Conservation (phyloP, 2,797 vertebrate species). For the Myotis vivesi region DNA sequence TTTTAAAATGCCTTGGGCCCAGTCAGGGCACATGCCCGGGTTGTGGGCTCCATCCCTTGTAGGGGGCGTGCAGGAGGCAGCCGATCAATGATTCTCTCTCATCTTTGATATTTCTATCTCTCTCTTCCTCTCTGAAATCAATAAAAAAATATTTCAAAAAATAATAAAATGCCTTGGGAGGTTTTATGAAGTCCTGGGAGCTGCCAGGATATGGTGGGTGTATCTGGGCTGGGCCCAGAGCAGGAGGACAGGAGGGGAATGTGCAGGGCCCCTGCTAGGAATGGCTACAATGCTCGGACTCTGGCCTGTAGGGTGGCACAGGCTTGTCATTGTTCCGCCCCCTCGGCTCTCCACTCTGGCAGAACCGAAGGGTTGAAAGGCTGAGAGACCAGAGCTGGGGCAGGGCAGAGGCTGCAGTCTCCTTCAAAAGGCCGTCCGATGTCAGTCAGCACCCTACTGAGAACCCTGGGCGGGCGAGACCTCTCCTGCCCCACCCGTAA, state of each 20-base stretch:
- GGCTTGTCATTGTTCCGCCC: slow-evolving; percentile 60
- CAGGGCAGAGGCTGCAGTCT: neutral
- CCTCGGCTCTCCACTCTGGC: neutral
- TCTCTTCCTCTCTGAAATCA: too few species aligned
- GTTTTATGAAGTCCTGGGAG: neutral
- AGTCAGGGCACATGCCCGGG: too few species aligned
- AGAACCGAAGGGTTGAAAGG: neutral
- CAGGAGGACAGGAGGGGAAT: slow-evolving; percentile 49
- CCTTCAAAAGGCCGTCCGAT: neutral
- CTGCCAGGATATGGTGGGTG: neutral
- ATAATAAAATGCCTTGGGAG: neutral
- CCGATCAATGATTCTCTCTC: too few species aligned
- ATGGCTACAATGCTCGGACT: slow-evolving; percentile 62
- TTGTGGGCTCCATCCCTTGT: too few species aligned
- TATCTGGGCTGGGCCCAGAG: neutral
- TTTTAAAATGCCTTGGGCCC: neutral
- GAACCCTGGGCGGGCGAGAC: neutral
- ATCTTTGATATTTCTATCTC: too few species aligned
- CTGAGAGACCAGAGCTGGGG: neutral
- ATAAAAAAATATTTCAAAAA: too few species aligned
- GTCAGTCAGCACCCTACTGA: neutral
- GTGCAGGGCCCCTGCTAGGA: slow-evolving; percentile 55
- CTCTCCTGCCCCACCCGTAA: neutral
- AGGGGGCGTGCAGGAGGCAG: too few species aligned
- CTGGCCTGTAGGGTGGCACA: slow-evolving; percentile 16